These are phyloP conservation scores for Aselliscus stoliczkanus DNA, from an alignment of 2,797 vertebrate genomes.

Conservation along the genomic window DNA sequence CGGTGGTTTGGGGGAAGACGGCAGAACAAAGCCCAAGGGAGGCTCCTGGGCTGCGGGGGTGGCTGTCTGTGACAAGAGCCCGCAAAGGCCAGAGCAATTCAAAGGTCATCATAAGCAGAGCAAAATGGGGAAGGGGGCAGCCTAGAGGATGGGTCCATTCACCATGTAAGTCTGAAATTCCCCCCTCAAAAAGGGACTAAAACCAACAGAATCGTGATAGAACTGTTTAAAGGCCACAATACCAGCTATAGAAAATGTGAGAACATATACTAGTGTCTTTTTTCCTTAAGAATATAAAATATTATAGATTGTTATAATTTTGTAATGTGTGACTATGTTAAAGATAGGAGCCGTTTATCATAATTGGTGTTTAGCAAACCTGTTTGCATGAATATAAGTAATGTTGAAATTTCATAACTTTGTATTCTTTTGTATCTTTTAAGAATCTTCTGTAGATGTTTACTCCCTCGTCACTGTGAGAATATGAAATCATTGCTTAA, in stretches of 20 bases:
- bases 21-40: not conserved
- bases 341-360: not conserved
- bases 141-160: not conserved
- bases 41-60: not conserved
- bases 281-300: not conserved
- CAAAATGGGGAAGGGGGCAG: not conserved
- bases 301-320: not conserved
- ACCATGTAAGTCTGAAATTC: not conserved
- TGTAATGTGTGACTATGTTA: not conserved
- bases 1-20: rapidly evolving
- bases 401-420: not conserved
- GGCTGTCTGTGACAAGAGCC: not conserved
- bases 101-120: not conserved
- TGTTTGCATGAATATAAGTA: not conserved
- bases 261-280: not conserved
- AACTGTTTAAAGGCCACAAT: not conserved
- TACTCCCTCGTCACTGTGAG: not conserved
- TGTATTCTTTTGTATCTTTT: not conserved
- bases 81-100: not conserved
- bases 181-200: not conserved
- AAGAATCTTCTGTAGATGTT: not conserved
- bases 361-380: not conserved
- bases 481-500: not conserved
- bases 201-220: not conserved
- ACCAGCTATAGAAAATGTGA: not conserved